These are phyloP conservation scores for Cyclargus thomasi DNA, from an alignment of 1,140 invertebrate genomes.

Conservation along the genomic window DNA sequence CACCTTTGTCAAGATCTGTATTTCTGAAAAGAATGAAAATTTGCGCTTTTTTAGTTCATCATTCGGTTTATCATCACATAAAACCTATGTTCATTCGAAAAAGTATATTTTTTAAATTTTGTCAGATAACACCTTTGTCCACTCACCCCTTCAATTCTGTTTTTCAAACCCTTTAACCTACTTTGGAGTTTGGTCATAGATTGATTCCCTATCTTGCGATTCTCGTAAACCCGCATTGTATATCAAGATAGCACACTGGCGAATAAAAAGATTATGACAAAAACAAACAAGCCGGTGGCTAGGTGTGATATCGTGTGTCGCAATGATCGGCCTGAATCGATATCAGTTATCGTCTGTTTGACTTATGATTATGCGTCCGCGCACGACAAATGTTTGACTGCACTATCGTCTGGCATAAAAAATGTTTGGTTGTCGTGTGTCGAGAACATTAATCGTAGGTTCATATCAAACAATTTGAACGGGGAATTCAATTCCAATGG, in stretches of 20 bases:
- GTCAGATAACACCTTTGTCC: no score
- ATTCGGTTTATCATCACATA: no score
- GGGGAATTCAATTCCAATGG: not conserved
- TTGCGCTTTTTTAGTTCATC: no score
- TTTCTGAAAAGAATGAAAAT: no score
- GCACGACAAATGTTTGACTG: conserved; percentile 55
- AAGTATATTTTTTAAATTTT: no score
- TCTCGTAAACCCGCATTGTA: not conserved
- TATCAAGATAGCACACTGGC: not conserved
- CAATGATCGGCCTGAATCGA: conserved; percentile 56
- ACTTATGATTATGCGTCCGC: conserved; percentile 59
- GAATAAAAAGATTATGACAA: conserved; percentile 16
- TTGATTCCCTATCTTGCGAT: no score
- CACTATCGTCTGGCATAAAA: conserved; percentile 25
- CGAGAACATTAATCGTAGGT: conserved; percentile 2
- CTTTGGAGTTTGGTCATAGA: no score
- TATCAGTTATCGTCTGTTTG: conserved; percentile 49
- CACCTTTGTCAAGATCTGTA: no score
- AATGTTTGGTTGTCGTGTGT: conserved; percentile 4
- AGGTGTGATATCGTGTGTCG: conserved; percentile 50
- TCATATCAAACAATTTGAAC: not conserved
- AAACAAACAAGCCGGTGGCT: conserved; percentile 40
- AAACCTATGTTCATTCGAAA: no score
- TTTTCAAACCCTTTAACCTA: no score
- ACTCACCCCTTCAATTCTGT: no score